A percentile compares a stretch with the other conserved stretches of the same genome.
phyloP scores from a whole-genome alignment of 1,140 invertebrate genomes.

The Branchinecta lynchi region DNA sequence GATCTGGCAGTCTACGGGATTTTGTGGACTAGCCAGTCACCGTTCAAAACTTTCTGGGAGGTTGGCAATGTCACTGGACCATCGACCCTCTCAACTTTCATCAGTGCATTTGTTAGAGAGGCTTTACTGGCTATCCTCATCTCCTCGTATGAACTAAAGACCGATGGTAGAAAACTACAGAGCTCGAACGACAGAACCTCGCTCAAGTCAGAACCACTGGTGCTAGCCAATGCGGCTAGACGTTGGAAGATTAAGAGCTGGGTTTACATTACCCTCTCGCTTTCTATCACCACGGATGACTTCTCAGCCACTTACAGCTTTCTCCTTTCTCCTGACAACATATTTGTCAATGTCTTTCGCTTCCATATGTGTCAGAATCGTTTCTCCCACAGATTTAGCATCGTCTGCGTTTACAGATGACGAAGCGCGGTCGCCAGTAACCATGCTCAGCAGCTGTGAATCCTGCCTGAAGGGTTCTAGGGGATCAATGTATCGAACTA shows the following conservation, averaged over 20 bases:
- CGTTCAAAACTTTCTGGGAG: too few relatives aligned
- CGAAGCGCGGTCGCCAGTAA: constrained; percentile 4
- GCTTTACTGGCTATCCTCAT: constrained; percentile 1
- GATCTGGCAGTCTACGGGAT: too few relatives aligned
- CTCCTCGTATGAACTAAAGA: constrained; percentile 1
- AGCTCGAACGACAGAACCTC: constrained; percentile 8
- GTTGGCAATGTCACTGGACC: too few relatives aligned
- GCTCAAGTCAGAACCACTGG: constrained; percentile 5
- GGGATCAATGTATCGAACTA: constrained; percentile 5
- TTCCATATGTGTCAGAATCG: not conserved
- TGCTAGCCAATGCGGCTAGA: constrained; percentile 4
- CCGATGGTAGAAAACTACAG: not conserved
- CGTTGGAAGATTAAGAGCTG: not conserved
- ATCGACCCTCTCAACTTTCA: too few relatives aligned
- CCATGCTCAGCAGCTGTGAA: constrained; percentile 8
- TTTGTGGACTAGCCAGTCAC: too few relatives aligned
- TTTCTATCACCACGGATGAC: constrained; percentile 5
- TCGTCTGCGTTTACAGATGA: constrained; percentile 9
- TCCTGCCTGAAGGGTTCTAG: constrained; percentile 8
- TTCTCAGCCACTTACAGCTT: constrained; percentile 9
- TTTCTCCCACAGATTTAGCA: constrained; percentile 9
- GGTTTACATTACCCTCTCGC: not conserved
- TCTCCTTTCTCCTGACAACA: constrained; percentile 6
- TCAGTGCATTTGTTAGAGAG: too few relatives aligned
- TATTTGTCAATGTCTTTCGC: constrained; percentile 9